Evolutionary conservation across 2,888 invertebrate species (phyloP).

Genomic region (Macrophya annulata): DNA sequence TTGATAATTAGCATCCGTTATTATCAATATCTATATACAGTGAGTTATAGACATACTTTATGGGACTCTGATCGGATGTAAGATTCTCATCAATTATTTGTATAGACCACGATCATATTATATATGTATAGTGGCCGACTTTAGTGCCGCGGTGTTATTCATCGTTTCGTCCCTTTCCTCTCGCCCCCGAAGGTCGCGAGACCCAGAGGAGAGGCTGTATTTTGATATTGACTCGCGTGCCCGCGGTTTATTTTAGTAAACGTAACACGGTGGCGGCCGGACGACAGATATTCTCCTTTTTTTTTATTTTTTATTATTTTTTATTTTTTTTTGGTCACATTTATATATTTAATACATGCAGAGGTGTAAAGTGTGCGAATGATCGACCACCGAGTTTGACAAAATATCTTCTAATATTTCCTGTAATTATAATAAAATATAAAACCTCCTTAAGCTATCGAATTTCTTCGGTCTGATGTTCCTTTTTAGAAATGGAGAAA

Average conservation of each 20-base stretch:
- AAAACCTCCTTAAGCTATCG: too few species aligned
- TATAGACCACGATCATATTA: not conserved
- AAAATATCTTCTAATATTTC: not conserved
- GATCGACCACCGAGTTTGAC: not conserved
- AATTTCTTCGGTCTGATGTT: too few species aligned
- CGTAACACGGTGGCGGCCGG: not conserved
- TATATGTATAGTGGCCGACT: not conserved
- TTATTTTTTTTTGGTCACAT: not conserved
- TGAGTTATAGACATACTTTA: not conserved
- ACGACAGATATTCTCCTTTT: not conserved
- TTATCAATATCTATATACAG: not conserved
- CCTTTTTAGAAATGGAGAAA: not conserved
- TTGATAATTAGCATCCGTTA: not conserved
- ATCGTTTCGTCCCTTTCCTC: conserved; percentile 13
- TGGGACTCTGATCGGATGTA: not conserved
- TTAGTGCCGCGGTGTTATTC: not conserved
- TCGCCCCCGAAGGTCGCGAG: conserved; percentile 30
- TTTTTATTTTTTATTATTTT: not conserved
- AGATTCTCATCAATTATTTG: not conserved
- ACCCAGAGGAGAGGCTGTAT: conserved; percentile 1
- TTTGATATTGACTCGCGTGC: conserved; percentile 30
- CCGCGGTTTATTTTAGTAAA: conserved; percentile 2
- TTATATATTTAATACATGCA: not conserved
- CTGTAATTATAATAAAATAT: not conserved
- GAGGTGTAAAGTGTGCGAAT: not conserved